A percentile compares a stretch with the other conserved stretches of the same genome.
Conservation (phyloP, 2,797 vertebrate genomes). For the Myotis planiceps region DNA sequence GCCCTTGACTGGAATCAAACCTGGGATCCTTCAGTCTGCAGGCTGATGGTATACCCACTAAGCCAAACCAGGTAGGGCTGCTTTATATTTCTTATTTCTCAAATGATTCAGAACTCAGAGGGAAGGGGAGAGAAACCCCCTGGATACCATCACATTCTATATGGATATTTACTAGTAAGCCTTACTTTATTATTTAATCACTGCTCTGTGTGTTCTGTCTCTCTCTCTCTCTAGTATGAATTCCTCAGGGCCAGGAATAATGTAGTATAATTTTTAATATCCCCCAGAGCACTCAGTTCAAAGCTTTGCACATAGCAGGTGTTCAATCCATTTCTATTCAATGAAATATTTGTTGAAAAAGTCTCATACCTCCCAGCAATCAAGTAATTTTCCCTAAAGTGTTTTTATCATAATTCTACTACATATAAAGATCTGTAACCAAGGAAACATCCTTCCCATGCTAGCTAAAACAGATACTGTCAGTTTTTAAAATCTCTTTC, state of each 20-base stretch:
- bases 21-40: too few relatives aligned
- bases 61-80: too few relatives aligned
- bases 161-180: not conserved
- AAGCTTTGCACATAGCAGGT: slow-evolving; percentile 26
- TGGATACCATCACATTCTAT: not conserved
- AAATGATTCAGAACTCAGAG: not conserved
- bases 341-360: slow-evolving; percentile 73
- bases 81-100: not conserved
- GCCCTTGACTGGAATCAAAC: too few relatives aligned
- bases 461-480: slow-evolving; percentile 59
- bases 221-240: not conserved
- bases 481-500: slow-evolving; percentile 32
- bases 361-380: slow-evolving; percentile 51
- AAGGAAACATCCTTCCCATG: slow-evolving; percentile 72
- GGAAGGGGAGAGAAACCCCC: not conserved
- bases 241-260: not conserved
- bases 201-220: not conserved
- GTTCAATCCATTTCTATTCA: slow-evolving; percentile 38
- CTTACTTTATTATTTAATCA: slow-evolving; percentile 6
- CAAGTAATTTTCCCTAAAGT: slow-evolving; percentile 71
- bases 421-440: slow-evolving; percentile 73
- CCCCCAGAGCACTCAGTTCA: not conserved
- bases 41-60: too few relatives aligned
- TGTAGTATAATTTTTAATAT: slow-evolving; percentile 20
- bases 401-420: slow-evolving; percentile 65